Base-by-base conservation (phyloP, 2,113 vertebrate genomes). In the Todiramphus saurophagus region DNA sequence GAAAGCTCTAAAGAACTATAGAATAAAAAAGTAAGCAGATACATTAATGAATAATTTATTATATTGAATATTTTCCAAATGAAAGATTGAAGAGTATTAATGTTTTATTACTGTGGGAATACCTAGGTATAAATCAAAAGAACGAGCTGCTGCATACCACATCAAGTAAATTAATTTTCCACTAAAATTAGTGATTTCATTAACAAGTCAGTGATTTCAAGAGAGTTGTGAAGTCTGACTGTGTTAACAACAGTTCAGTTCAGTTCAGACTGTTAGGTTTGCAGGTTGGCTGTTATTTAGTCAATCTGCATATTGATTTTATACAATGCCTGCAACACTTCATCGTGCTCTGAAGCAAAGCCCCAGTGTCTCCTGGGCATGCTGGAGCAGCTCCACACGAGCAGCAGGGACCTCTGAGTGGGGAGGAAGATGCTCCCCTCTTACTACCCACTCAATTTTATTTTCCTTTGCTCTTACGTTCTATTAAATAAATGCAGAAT, bases 41-140 rank as follows among this genome's bases (percentile, higher is more conserved):
- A 58, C 20, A 41, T 73, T 62, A 83, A 74, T 70, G 23, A 30
- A 80, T n/a, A 56, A 17, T 25, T 70, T 92, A 83, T 77, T 63
- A 66, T 33, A 67, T 25, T 28, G 56, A 70, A 70, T 87, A 83
- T 83, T 92, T 97, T 87, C 64, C 72, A 92, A 93, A 80, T 27
- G 46, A 87, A 95, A 91, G 53, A 78, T 80, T 89, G 25, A 60
- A 48, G 43, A 67, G 19, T 78, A 78, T 89, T 83, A 74, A 89
- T 89, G 41, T 83, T 92, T 88, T 75, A 89, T 94, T 90, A 56
- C 41, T 90, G 76, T 90, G 73, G 80, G 56, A 93, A 86, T 77
- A 90, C 55, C 55, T 70, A 69, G 46, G 67, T 67, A 28, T 77
- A 93, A 94, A 89, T 77, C 86, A 88, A 88, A 95, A 88, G 63